phyloP scores from a whole-genome alignment of 2,888 invertebrate genomes.

The Geophilus truncorum region DNA sequence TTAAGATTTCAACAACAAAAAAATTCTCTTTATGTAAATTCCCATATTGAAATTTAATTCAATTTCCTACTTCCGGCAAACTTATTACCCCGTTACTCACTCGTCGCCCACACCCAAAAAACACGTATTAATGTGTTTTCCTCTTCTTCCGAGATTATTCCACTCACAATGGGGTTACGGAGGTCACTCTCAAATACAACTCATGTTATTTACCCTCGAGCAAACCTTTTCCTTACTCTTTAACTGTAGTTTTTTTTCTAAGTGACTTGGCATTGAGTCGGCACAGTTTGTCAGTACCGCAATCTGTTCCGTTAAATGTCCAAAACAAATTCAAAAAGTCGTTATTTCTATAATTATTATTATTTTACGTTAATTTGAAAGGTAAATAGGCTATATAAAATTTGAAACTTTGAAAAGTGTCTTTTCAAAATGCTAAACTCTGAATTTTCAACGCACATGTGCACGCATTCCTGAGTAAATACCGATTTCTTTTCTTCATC shows the following conservation, averaged over 20 bases:
- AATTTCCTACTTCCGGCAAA: background rate
- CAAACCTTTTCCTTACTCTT: background rate
- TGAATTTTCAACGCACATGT: background rate
- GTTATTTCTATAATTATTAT: background rate
- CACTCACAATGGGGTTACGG: background rate
- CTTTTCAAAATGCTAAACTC: background rate
- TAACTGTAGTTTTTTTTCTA: background rate
- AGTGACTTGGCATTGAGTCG: background rate
- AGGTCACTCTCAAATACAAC: constrained; percentile 6
- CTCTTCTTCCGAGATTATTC: background rate
- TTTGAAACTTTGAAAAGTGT: background rate
- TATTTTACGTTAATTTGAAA: background rate
- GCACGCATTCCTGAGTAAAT: background rate
- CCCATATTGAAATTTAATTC: background rate
- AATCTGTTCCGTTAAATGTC: background rate
- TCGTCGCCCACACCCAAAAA: background rate
- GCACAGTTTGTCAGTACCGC: background rate
- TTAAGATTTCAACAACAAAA: no score
- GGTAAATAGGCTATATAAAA: background rate
- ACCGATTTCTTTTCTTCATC: background rate
- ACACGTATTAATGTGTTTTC: background rate
- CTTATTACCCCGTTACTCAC: constrained; percentile 1
- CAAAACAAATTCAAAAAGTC: background rate
- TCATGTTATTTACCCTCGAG: background rate
- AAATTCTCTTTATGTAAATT: no score